Evolutionary conservation across 2,888 invertebrate genomes (phyloP).

Genomic region (Ichneumoninae sp.): DNA sequence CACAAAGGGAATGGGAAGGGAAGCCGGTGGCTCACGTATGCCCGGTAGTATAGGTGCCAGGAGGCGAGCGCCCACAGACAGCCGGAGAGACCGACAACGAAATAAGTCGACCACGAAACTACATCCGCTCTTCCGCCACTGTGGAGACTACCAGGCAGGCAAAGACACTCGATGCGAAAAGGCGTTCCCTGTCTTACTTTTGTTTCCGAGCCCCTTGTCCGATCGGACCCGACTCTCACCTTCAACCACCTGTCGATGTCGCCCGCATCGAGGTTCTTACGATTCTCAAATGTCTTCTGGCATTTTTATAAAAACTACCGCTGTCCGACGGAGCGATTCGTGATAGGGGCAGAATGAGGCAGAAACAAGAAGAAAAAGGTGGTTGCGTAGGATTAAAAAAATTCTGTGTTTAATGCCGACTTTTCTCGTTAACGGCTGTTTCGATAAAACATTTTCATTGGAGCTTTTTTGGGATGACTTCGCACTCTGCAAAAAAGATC

Average conservation of each 20-base stretch:
- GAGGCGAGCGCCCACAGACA: slow-evolving; percentile 58
- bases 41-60: slow-evolving; percentile 43
- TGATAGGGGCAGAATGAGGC: not conserved
- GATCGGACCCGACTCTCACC: slow-evolving; percentile 67
- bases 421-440: not conserved
- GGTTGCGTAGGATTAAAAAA: not conserved
- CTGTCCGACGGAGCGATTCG: not conserved
- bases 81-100: slow-evolving; percentile 70
- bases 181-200: slow-evolving; percentile 70
- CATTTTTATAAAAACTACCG: not conserved
- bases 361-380: not conserved
- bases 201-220: not conserved
- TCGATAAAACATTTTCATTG: not conserved
- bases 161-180: slow-evolving; percentile 25
- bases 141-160: slow-evolving; percentile 27
- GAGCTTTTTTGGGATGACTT: not conserved
- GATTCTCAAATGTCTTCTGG: too few relatives aligned
- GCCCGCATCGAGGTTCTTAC: slow-evolving; percentile 3
- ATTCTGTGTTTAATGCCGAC: not conserved
- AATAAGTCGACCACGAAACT: slow-evolving; percentile 83
- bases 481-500: not conserved
- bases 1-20: slow-evolving; percentile 77
- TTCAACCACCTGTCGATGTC: slow-evolving; percentile 59
- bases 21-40: slow-evolving; percentile 68
- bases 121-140: slow-evolving; percentile 79